Evolutionary conservation across 2,797 vertebrate genomes (phyloP).

Genomic region (Crypturellus tataupa): DNA sequence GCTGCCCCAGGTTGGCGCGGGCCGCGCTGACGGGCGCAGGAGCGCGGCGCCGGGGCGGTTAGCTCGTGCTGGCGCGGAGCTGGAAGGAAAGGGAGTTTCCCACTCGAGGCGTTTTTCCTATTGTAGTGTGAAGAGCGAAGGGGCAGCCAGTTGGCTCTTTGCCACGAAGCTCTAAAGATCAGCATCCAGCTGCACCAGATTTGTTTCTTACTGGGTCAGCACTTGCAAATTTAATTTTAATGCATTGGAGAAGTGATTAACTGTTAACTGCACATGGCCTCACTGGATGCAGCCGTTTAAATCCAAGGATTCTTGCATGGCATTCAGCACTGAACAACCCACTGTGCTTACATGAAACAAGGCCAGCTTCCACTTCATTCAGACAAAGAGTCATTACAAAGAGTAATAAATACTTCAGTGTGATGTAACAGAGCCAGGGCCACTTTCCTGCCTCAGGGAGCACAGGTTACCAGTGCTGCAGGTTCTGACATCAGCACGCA

Average conservation of each 20-base stretch:
- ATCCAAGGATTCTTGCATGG: too few relatives aligned
- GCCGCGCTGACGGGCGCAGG: accelerated
- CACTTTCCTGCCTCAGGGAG: background rate
- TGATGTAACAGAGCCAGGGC: background rate
- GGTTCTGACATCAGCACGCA: accelerated
- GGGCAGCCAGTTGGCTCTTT: slow-evolving; percentile 18
- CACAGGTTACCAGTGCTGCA: accelerated
- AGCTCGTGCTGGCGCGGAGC: background rate
- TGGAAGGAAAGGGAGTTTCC: slow-evolving; percentile 43
- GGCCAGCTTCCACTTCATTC: background rate
- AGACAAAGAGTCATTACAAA: background rate
- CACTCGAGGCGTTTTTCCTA: background rate
- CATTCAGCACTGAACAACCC: background rate
- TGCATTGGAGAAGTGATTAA: background rate
- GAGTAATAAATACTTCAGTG: accelerated
- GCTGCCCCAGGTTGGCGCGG: background rate
- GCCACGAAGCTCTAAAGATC: background rate
- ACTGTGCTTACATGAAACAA: accelerated
- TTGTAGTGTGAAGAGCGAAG: slow-evolving; percentile 9
- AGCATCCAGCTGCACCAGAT: background rate
- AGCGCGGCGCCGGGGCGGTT: background rate
- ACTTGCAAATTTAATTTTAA: background rate
- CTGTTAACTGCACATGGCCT: background rate
- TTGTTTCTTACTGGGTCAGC: slow-evolving; percentile 40
- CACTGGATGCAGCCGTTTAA: background rate